Conservation (phyloP, 2,113 vertebrate genomes). For the Semicossyphus pulcher region DNA sequence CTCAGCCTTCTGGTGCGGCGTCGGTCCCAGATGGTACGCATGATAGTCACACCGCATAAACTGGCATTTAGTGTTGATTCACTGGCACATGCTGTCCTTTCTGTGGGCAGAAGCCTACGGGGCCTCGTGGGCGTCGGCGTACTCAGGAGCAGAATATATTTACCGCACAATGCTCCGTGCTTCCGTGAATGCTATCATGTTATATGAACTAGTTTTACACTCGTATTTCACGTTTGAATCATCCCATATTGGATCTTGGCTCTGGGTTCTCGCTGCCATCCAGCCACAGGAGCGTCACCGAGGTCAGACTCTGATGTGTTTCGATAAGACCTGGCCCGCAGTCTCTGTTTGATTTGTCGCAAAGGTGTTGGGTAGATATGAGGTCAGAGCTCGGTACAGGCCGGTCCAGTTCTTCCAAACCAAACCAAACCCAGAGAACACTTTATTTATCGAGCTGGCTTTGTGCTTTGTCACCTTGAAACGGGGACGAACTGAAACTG, state of each 20-base stretch:
- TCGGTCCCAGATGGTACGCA: conserved; percentile 75
- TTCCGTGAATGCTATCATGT: neutral
- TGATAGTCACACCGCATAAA: conserved; percentile 72
- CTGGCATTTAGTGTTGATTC: conserved; percentile 67
- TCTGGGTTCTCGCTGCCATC: conserved; percentile 12
- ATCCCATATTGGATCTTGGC: neutral
- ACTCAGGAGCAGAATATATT: conserved; percentile 16
- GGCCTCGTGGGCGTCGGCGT: conserved; percentile 31
- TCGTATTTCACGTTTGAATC: too few species aligned
- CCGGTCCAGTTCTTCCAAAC: neutral
- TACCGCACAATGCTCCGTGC: neutral
- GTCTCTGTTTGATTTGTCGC: conserved; percentile 30
- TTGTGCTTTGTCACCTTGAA: neutral
- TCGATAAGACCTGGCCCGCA: conserved; percentile 11
- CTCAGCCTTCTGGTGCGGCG: conserved; percentile 70
- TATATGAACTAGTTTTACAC: neutral
- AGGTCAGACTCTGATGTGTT: conserved; percentile 37
- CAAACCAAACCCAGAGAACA: neutral
- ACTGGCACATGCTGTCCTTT: conserved; percentile 58
- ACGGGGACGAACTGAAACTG: neutral
- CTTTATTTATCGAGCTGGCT: neutral
- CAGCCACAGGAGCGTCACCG: conserved; percentile 8
- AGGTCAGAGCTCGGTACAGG: conserved; percentile 12
- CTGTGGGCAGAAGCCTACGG: conserved; percentile 50
- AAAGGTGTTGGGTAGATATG: conserved; percentile 15